A percentile compares a stretch with the other conserved stretches of the same genome.
Conservation (phyloP, 1,140 invertebrate genomes). For the Drosophila kepulauana region DNA sequence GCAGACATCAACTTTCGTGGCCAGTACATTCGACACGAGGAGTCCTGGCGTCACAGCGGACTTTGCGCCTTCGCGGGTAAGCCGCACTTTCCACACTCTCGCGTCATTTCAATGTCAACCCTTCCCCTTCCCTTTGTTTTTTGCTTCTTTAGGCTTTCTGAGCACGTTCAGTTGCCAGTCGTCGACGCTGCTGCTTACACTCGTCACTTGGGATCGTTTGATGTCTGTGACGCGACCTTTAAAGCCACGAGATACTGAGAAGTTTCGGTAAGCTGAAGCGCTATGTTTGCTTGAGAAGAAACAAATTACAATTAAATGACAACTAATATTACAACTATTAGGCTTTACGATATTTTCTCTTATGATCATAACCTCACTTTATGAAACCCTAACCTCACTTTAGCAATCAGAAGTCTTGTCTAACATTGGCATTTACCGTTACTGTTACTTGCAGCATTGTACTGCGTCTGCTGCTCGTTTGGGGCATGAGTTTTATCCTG, state of each 20-base stretch:
- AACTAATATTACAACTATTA: too few relatives aligned
- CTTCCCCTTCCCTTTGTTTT: neutral
- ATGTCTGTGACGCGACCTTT: constrained; percentile 88
- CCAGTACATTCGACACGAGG: constrained; percentile 87
- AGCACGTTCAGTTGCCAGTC: constrained; percentile 89
- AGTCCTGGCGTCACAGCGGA: constrained; percentile 87
- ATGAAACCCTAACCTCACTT: neutral
- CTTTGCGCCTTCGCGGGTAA: constrained; percentile 86
- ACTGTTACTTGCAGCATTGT: constrained; percentile 60
- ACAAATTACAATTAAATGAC: too few relatives aligned
- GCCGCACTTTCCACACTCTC: neutral
- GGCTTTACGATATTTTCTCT: neutral
- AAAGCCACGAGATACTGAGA: constrained; percentile 76
- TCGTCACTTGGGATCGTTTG: constrained; percentile 88
- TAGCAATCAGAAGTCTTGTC: too few relatives aligned
- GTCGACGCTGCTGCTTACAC: constrained; percentile 88
- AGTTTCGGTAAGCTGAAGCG: constrained; percentile 56
- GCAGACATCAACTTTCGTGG: constrained; percentile 88
- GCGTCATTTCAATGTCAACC: too few relatives aligned
- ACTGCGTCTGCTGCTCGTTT: constrained; percentile 86
- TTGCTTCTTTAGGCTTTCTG: constrained; percentile 86
- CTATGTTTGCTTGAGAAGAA: too few relatives aligned
- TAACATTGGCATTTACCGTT: too few relatives aligned
- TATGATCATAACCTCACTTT: neutral
- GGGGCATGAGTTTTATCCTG: constrained; percentile 85